A percentile compares a stretch with the other conserved stretches of the same genome.
Conservation (phyloP, 2,113 vertebrate species). For the Fulica atra region DNA sequence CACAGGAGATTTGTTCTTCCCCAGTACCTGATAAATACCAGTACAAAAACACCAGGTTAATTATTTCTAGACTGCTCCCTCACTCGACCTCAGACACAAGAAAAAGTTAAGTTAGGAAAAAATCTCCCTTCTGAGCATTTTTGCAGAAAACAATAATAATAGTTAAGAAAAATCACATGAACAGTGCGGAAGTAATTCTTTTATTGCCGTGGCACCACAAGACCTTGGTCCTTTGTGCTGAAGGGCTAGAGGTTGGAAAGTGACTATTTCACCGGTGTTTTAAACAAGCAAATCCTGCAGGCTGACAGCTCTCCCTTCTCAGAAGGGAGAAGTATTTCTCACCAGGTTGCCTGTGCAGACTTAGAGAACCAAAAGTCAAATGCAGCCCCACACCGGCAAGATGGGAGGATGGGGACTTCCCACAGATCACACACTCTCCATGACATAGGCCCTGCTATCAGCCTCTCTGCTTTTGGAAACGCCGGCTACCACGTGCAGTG, state of each 20-base stretch:
- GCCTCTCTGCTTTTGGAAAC: fast-evolving
- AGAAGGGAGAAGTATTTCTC: neutral
- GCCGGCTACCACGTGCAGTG: fast-evolving
- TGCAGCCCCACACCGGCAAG: neutral
- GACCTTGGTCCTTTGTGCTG: neutral
- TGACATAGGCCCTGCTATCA: neutral
- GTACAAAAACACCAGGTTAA: neutral
- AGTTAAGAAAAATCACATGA: neutral
- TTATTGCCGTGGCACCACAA: neutral
- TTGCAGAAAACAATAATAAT: neutral
- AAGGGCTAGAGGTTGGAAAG: neutral
- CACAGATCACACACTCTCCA: neutral
- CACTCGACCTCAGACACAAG: neutral
- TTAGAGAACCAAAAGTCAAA: neutral
- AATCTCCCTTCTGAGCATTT: neutral
- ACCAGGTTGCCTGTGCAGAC: neutral
- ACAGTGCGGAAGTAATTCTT: neutral
- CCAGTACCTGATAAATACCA: neutral
- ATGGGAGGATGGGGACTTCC: neutral
- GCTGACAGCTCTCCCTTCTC: neutral
- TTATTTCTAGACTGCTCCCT: neutral
- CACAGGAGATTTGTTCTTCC: neutral
- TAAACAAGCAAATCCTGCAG: neutral
- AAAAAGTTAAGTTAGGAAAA: neutral
- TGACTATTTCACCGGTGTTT: neutral